Percentiles rank a stretch among this genome's conserved stretches.
phyloP scores from a whole-genome alignment of 2,113 vertebrate species.

The Carassius auratus region DNA sequence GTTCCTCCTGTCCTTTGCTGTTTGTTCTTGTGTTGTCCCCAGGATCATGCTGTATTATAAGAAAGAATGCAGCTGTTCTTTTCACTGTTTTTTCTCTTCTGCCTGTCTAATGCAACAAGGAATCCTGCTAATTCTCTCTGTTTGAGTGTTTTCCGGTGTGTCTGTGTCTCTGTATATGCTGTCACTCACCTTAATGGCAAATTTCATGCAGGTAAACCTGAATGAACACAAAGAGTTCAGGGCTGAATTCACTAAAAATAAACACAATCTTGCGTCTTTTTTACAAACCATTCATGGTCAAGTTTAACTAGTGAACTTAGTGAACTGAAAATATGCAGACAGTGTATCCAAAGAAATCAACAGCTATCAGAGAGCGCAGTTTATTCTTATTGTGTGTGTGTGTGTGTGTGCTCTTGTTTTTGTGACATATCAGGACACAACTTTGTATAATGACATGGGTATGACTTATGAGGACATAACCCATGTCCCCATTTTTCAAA shows the following conservation, averaged over 20 bases:
- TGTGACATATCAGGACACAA: too few relatives aligned
- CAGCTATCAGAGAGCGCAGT: neutral
- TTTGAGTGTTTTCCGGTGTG: slow-evolving; percentile 28
- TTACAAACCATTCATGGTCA: neutral
- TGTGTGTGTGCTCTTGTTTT: too few relatives aligned
- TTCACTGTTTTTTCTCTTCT: slow-evolving; percentile 14
- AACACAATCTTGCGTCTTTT: neutral
- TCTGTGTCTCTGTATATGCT: neutral
- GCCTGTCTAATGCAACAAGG: neutral
- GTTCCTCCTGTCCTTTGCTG: neutral
- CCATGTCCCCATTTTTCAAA: too few relatives aligned
- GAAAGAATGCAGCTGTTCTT: slow-evolving; percentile 21
- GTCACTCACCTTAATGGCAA: neutral
- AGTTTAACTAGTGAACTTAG: neutral
- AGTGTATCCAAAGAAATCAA: neutral
- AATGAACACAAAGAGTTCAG: neutral
- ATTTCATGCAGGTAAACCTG: slow-evolving; percentile 11
- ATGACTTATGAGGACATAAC: too few relatives aligned
- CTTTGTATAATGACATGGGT: too few relatives aligned
- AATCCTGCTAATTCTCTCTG: slow-evolving; percentile 9
- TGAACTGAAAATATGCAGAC: neutral
- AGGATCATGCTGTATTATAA: slow-evolving; percentile 11
- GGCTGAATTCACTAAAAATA: neutral
- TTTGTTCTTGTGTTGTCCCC: slow-evolving; percentile 13
- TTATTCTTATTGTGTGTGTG: neutral